Evolutionary conservation across 2,888 invertebrate species (phyloP), one percentile per base, ranked within the genome.

Genomic region (Buathra laborator): DNA sequence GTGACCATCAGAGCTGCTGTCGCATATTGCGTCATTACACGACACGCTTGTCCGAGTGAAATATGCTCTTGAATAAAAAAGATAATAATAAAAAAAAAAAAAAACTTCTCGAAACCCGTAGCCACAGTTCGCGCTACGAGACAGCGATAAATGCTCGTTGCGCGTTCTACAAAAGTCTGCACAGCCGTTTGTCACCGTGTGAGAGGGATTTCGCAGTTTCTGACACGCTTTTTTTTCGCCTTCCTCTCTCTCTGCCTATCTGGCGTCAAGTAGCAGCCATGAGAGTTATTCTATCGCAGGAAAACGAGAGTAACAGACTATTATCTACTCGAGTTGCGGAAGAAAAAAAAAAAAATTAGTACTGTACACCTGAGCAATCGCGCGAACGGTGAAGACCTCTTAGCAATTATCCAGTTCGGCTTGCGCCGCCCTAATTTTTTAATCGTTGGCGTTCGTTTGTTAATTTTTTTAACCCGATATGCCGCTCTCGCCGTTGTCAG

Each of bases 141-240:
- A 44, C 78, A 46, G 37, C 78, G 77, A 83, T 86, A 84, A 82
- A 84, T 87, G 83, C 43, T 64, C 43, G 51, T 62, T 68, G 72
- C 62, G 78, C 70, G 59, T 70, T 71, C 76, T 43, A 79, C 81
- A 83, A 79, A 77, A 77, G 59, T 83, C 81, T 67, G 72, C 84
- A 80, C 71, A 77, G 70, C 86, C 87, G 86, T 87, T 86, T 86
- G 85, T 87, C 87, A 87, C 79, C 81, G 84, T 14, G 81, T 77
- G 16, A 74, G 53, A 72, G 79, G 77, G 74, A 37, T 85, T 86
- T 83, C 71, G 62, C 76, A 86, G 84, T 84, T 84, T 74, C 68
- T 81, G 76, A 72, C 68, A 66, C 72, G 43, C 32, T 37, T 72
- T 74, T 74, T 68, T 68, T 80, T 44, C 59, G 62, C 9, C 59